Evolutionary conservation across 2,888 invertebrate species (phyloP).

Genomic region (Scaptomyza tumidula): DNA sequence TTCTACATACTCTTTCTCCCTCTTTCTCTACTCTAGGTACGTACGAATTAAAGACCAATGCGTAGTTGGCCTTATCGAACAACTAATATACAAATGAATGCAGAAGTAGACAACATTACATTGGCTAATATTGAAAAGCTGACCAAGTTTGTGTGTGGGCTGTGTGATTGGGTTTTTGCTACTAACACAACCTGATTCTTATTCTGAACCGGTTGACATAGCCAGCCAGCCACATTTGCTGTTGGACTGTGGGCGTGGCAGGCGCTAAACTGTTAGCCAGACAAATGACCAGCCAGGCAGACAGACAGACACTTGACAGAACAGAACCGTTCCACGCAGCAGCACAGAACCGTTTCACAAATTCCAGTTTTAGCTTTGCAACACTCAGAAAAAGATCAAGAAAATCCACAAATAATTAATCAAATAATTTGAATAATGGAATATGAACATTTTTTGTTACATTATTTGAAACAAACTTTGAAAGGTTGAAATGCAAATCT

Average conservation of each 20-base stretch:
- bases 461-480: too few species aligned
- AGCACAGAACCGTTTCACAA: background rate
- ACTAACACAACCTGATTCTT: constrained; percentile 47
- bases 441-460: too few species aligned
- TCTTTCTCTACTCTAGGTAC: constrained; percentile 25
- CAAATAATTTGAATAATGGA: too few species aligned
- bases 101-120: constrained; percentile 4
- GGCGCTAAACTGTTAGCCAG: constrained; percentile 58
- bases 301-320: constrained; percentile 37
- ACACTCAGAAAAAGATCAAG: background rate
- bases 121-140: constrained; percentile 15
- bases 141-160: constrained; percentile 17
- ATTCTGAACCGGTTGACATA: constrained; percentile 53
- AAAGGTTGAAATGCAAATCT: too few species aligned
- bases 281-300: constrained; percentile 48
- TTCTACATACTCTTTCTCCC: background rate
- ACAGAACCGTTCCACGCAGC: constrained; percentile 25
- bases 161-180: background rate
- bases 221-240: constrained; percentile 51
- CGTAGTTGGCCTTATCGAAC: constrained; percentile 24
- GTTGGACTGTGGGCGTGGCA: constrained; percentile 50
- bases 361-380: constrained; percentile 13
- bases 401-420: too few species aligned
- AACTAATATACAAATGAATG: background rate
- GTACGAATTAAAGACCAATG: constrained; percentile 24